Evolutionary conservation across 2,797 vertebrate genomes (phyloP), one percentile per base, ranked within the genome.

Genomic region (Arrhamphus sclerolepis): DNA sequence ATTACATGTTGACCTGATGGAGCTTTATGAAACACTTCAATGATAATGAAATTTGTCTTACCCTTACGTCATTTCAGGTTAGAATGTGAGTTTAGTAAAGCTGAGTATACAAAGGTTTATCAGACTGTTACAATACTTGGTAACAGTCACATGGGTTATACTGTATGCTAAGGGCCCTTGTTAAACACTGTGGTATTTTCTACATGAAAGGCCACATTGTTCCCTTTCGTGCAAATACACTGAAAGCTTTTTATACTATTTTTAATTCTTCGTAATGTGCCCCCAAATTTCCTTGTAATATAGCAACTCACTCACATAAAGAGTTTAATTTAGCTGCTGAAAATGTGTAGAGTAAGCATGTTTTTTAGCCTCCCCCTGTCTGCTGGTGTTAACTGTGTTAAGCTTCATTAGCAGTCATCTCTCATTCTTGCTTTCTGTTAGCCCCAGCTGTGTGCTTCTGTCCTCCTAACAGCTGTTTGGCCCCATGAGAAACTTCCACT

Each of bases 161-260:
- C n/a, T n/a, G n/a, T n/a, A 86, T 87, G 84, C 81, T 76, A 78
- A 87, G 71, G 78, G 63, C 46, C 56, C 85, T 88, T 83, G 75
- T 85, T 87, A 72, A 84, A 81, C 62, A 62, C 84, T 71, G 72
- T 29, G 67, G 78, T 79, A 72, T 84, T 80, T 73, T 62, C 69
- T 64, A 71, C 75, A 87, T 88, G 87, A 90, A 89, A 76, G 86
- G 77, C 69, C 31, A 41, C 80, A 87, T 89, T 91, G 88, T 90
- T 88, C 76, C 69, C 43, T 21, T 78, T 71, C 54, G 39, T 18
- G n/a, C 54, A 19, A 69, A 51, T 18, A 62, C 56, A 78, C 75
- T 40, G 51, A 50, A n/a, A 56, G 56, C 75, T 77, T 79, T 82
- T 88, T 69, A 71, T 70, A 50, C 77, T 75, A 22, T 54, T 56